These are phyloP conservation scores for Malacoraja senta DNA, from an alignment of 2,797 vertebrate species.

Conservation along the genomic window DNA sequence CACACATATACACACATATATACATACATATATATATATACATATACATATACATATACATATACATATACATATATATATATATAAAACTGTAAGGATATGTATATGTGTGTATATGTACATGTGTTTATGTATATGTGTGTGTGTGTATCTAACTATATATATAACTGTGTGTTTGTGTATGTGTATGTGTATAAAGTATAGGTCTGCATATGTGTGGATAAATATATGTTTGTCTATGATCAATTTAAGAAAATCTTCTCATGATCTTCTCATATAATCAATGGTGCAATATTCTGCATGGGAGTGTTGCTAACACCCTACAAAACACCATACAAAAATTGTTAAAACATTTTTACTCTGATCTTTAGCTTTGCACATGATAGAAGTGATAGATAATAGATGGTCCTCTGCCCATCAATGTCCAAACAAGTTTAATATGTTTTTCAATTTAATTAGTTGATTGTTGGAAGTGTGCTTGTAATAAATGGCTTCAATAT, in stretches of 20 bases:
- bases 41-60: no score
- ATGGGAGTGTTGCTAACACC: background rate
- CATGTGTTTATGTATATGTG: no score
- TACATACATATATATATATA: no score
- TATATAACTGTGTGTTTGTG: no score
- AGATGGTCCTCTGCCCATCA: background rate
- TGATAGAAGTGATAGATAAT: no score
- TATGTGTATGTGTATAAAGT: no score
- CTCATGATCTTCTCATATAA: background rate
- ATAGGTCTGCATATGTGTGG: no score
- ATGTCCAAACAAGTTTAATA: background rate
- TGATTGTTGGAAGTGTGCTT: background rate
- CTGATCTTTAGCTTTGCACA: background rate
- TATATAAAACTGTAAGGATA: no score
- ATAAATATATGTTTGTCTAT: background rate
- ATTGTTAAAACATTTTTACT: background rate
- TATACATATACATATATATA: no score
- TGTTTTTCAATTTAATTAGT: background rate
- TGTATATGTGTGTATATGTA: no score
- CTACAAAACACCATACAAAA: background rate
- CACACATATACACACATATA: no score
- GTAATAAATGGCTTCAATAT: background rate
- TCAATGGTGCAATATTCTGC: background rate
- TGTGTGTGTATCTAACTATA: no score
- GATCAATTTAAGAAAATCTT: background rate